Evolutionary conservation across 2,113 vertebrate species (phyloP).

Genomic region (Anhinga rufa): DNA sequence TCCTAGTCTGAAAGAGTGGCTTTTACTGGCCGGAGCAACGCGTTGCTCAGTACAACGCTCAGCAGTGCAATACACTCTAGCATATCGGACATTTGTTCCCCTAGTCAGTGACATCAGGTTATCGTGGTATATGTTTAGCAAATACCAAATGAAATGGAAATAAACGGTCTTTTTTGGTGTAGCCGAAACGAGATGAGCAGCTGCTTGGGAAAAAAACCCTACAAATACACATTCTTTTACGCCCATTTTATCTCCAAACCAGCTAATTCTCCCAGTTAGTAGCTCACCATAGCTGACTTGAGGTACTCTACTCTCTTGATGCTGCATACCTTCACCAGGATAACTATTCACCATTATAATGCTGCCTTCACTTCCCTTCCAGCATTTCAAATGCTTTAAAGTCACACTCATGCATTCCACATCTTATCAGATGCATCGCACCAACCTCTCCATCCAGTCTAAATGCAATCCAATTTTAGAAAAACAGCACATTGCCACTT

Average conservation of each 20-base stretch:
- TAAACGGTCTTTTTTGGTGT: not conserved
- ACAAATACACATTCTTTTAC: not conserved
- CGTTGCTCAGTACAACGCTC: not conserved
- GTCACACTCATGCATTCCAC: not conserved
- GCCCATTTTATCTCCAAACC: not conserved
- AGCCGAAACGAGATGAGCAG: not conserved
- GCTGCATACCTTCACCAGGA: too few species aligned
- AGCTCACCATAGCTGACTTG: not conserved
- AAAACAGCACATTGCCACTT: not conserved
- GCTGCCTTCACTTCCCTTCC: not conserved
- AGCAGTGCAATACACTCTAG: not conserved
- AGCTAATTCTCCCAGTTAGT: not conserved
- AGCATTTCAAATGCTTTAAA: not conserved
- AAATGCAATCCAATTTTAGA: not conserved
- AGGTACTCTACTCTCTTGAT: not conserved
- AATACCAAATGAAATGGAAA: not conserved
- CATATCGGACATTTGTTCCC: not conserved
- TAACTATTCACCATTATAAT: not conserved
- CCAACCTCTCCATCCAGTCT: not conserved
- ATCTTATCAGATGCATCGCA: not conserved
- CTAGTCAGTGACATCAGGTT: not conserved
- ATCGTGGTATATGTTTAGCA: not conserved
- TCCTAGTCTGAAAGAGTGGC: not conserved
- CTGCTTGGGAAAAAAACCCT: not conserved
- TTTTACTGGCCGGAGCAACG: not conserved